Conservation (phyloP, 2,113 vertebrate species). For the Felis chaus region DNA sequence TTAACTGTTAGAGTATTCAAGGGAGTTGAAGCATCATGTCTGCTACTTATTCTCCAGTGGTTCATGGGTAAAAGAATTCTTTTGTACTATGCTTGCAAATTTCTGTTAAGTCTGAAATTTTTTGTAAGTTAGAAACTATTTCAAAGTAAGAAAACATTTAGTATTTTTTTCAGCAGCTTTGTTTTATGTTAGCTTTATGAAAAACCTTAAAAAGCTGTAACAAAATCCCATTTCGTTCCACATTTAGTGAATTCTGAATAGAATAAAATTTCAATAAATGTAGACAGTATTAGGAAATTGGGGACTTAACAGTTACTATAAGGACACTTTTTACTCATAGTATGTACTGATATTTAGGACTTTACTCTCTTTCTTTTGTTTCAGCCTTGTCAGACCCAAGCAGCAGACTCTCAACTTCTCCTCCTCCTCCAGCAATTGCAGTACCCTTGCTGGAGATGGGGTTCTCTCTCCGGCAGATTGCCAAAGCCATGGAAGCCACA, state of each 20-base stretch:
- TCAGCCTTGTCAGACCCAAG: constrained; percentile 96
- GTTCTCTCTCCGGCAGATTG: constrained; percentile 96
- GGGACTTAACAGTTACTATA: neutral
- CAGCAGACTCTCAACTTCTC: constrained; percentile 97
- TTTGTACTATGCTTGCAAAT: constrained; percentile 13
- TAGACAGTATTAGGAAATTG: neutral
- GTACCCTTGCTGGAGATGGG: constrained; percentile 99
- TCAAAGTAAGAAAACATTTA: neutral
- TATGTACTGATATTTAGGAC: neutral
- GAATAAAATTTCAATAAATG: constrained; percentile 36
- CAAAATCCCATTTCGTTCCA: constrained; percentile 3
- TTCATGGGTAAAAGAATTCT: neutral
- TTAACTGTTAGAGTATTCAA: neutral
- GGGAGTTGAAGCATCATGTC: neutral
- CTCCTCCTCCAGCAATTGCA: constrained; percentile 96
- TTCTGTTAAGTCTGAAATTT: constrained; percentile 6
- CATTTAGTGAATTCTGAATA: constrained; percentile 20
- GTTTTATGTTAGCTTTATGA: constrained; percentile 30
- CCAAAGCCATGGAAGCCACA: constrained; percentile 98
- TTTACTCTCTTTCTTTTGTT: constrained; percentile 61
- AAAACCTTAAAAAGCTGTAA: neutral
- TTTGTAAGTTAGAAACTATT: constrained; percentile 18
- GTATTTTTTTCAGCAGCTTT: neutral
- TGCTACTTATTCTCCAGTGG: neutral
- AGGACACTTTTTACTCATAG: neutral